A percentile compares a stretch with the other conserved stretches of the same genome.
These are phyloP conservation scores for Turdus rufiventris DNA, from an alignment of 2,113 vertebrate species.

Conservation along the genomic window DNA sequence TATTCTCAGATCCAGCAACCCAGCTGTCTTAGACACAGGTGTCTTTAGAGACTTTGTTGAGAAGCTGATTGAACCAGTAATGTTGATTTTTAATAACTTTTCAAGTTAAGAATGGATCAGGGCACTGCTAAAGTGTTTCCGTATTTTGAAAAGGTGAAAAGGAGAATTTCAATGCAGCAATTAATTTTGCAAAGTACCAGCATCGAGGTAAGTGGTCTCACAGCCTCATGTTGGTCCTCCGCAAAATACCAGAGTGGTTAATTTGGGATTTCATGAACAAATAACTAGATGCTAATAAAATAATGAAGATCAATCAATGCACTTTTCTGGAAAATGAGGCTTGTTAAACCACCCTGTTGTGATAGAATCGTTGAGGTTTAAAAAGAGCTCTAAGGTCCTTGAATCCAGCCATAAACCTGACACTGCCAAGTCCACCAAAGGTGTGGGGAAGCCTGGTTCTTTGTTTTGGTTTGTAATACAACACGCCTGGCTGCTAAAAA, in stretches of 20 bases:
- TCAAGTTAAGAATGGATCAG: neutral
- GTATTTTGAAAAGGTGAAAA: slow-evolving; percentile 11
- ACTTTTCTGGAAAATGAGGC: neutral
- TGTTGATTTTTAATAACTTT: slow-evolving; percentile 40
- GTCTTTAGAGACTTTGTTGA: neutral
- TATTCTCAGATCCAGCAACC: neutral
- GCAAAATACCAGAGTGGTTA: slow-evolving; percentile 1
- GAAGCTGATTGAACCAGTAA: slow-evolving; percentile 12
- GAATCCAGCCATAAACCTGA: neutral
- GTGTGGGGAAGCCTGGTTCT: neutral
- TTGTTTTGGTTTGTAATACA: neutral
- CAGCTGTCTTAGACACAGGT: neutral
- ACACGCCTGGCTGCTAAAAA: neutral
- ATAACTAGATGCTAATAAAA: slow-evolving; percentile 8
- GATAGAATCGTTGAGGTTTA: neutral
- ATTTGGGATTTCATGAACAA: slow-evolving; percentile 43
- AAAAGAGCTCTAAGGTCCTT: neutral
- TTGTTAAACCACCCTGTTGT: neutral
- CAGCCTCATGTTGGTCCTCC: slow-evolving; percentile 10
- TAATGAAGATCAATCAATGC: neutral
- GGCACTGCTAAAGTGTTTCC: neutral
- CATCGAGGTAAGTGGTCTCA: neutral
- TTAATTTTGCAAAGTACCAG: slow-evolving; percentile 36
- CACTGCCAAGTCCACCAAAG: neutral
- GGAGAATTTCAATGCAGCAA: neutral